Evolutionary conservation across 1,140 invertebrate genomes (phyloP).

Genomic region (Drosophila grimshawi): DNA sequence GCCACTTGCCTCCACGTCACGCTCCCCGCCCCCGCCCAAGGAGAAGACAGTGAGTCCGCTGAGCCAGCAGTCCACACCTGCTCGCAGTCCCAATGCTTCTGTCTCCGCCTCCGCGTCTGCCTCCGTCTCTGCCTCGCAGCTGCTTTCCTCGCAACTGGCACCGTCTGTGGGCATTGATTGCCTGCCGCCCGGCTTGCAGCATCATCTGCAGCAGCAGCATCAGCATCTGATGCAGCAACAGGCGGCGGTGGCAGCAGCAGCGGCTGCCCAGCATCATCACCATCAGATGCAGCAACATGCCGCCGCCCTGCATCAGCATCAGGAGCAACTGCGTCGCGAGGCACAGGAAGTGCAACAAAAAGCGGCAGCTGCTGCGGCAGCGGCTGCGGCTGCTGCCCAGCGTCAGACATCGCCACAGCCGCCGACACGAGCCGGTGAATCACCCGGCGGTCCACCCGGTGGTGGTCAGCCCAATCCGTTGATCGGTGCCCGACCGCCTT

Average conservation of each 20-base stretch:
- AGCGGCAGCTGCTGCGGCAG: constrained; percentile 55
- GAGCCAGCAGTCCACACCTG: constrained; percentile 32
- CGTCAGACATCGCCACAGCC: constrained; percentile 58
- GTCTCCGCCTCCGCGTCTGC: neutral
- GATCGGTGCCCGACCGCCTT: constrained; percentile 84
- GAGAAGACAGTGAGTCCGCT: constrained; percentile 54
- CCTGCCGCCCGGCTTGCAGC: constrained; percentile 72
- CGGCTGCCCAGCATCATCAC: constrained; percentile 70
- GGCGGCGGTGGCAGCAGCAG: constrained; percentile 71
- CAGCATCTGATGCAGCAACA: constrained; percentile 82
- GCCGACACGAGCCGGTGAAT: constrained; percentile 66
- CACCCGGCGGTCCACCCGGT: constrained; percentile 43
- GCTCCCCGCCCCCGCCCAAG: constrained; percentile 51
- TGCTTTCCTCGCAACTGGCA: constrained; percentile 60
- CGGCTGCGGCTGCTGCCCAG: constrained; percentile 54
- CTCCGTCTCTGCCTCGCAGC: too few relatives aligned
- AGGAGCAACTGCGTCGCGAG: constrained; percentile 78
- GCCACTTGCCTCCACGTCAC: constrained; percentile 42
- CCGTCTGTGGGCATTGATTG: constrained; percentile 70
- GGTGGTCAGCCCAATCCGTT: constrained; percentile 69
- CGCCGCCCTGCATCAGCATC: constrained; percentile 73
- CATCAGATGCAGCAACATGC: constrained; percentile 79
- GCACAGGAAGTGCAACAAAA: constrained; percentile 72
- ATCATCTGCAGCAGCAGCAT: constrained; percentile 79
- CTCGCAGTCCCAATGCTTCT: constrained; percentile 44